A percentile compares a stretch with the other conserved stretches of the same genome.
Evolutionary conservation across 2,113 vertebrate species (phyloP).

Genomic region (Coregonus clupeaformis): DNA sequence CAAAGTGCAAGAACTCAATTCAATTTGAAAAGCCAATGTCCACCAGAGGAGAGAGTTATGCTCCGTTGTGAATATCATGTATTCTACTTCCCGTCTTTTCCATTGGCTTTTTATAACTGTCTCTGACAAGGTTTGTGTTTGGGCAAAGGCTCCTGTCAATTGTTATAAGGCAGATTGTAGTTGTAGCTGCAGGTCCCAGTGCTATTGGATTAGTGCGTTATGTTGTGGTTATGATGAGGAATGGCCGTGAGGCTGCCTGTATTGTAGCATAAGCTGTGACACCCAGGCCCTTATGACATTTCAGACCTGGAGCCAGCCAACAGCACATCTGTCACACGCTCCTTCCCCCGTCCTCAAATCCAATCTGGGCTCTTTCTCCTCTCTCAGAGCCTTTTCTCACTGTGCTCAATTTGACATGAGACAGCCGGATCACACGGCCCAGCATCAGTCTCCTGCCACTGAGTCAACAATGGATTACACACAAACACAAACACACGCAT

Average conservation of each 20-base stretch:
- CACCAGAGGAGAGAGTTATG: background rate
- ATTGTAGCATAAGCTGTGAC: slow-evolving; percentile 41
- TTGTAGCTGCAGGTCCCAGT: slow-evolving; percentile 44
- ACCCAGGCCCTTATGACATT: slow-evolving; percentile 22
- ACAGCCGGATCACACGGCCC: slow-evolving; percentile 7
- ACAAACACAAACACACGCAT: background rate
- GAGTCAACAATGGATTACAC: slow-evolving; percentile 15
- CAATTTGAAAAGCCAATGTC: background rate
- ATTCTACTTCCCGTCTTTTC: slow-evolving; percentile 21
- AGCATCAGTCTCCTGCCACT: slow-evolving; percentile 29
- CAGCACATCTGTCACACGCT: slow-evolving; percentile 55
- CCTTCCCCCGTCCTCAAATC: slow-evolving; percentile 39
- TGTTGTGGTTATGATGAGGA: slow-evolving; percentile 67
- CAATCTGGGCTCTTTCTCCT: slow-evolving; percentile 39
- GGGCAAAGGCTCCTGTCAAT: slow-evolving; percentile 54
- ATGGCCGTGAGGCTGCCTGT: slow-evolving; percentile 53
- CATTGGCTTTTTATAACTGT: slow-evolving; percentile 44
- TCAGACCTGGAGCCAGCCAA: background rate
- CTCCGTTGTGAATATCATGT: slow-evolving; percentile 24
- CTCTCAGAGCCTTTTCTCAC: slow-evolving; percentile 1
- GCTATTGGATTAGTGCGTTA: slow-evolving; percentile 61
- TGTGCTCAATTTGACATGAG: slow-evolving; percentile 54
- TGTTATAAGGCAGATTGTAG: slow-evolving; percentile 47
- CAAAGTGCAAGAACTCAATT: background rate
- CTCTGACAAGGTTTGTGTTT: slow-evolving; percentile 44